Percentiles rank a stretch among this genome's conserved stretches.
Evolutionary conservation across 2,113 vertebrate species (phyloP).

Genomic region (Aix galericulata): DNA sequence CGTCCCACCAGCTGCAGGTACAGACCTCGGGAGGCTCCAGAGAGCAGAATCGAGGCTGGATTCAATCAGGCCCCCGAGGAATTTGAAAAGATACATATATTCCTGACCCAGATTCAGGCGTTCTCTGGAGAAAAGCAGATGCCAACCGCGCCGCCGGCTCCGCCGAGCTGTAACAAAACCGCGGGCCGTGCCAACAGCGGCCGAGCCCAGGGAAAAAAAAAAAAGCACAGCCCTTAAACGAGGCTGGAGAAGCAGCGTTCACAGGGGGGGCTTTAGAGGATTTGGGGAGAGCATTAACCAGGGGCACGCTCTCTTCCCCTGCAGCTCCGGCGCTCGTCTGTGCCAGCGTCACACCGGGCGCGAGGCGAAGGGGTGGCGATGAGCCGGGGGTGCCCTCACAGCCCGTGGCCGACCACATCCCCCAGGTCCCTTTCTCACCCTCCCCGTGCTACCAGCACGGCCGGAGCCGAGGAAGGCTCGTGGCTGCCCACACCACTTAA

Average conservation of each 20-base stretch:
- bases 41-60: not conserved
- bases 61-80: constrained; percentile 24
- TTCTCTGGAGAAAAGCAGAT: constrained; percentile 63
- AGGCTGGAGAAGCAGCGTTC: not conserved
- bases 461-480: not conserved
- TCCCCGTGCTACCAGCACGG: fast-evolving
- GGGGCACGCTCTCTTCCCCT: not conserved
- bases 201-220: not conserved
- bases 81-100: constrained; percentile 18
- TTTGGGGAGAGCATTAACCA: not conserved
- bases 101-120: constrained; percentile 70
- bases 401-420: no score
- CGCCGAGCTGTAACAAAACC: constrained; percentile 65
- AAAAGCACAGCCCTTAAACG: not conserved
- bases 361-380: not conserved
- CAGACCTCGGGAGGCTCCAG: not conserved
- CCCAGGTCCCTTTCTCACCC: no score
- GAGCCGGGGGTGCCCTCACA: not conserved
- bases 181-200: not conserved
- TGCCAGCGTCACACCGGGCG: not conserved
- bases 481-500: no score
- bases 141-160: constrained; percentile 44
- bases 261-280: not conserved
- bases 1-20: not conserved
- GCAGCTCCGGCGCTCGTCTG: not conserved